Conservation (phyloP, 1,140 invertebrate genomes). For the Thalassaphorura encarpata region DNA sequence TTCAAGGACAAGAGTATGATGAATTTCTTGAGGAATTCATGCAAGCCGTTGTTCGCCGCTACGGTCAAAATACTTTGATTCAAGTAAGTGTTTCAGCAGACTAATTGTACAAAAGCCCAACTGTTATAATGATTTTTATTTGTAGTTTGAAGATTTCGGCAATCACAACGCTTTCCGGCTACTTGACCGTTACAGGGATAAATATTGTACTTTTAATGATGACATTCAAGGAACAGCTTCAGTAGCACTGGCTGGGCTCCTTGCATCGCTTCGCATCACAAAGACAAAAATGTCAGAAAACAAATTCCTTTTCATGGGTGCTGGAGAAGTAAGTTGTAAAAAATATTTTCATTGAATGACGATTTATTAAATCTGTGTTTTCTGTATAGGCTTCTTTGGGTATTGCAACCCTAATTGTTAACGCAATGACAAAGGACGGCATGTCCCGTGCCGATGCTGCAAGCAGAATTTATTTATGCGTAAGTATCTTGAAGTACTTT, state of each 20-base stretch:
- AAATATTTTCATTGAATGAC: background rate
- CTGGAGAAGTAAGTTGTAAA: slow-evolving; percentile 58
- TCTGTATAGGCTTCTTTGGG: slow-evolving; percentile 61
- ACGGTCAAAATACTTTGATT: slow-evolving; percentile 68
- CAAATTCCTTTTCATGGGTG: slow-evolving; percentile 80
- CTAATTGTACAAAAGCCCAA: slow-evolving; percentile 12
- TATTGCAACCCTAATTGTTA: slow-evolving; percentile 73
- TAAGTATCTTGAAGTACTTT: slow-evolving; percentile 5
- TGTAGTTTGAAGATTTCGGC: slow-evolving; percentile 92
- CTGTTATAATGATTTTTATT: slow-evolving; percentile 25
- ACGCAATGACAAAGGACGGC: slow-evolving; percentile 77
- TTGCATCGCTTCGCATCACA: slow-evolving; percentile 71
- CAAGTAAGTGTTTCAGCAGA: slow-evolving; percentile 33
- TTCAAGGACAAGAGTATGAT: slow-evolving; percentile 73
- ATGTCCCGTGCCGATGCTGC: slow-evolving; percentile 55
- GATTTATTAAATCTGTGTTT: background rate
- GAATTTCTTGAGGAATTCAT: slow-evolving; percentile 97
- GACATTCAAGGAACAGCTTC: slow-evolving; percentile 74
- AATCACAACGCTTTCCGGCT: slow-evolving; percentile 82
- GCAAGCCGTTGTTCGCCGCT: slow-evolving; percentile 72
- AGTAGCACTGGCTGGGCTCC: slow-evolving; percentile 79
- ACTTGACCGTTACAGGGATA: slow-evolving; percentile 68
- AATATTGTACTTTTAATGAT: slow-evolving; percentile 91
- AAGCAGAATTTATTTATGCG: slow-evolving; percentile 22
- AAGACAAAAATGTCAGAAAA: slow-evolving; percentile 66